A percentile compares a stretch with the other conserved stretches of the same genome.
phyloP scores from a whole-genome alignment of 2,888 invertebrate species.

The Trichopria drosophilae region DNA sequence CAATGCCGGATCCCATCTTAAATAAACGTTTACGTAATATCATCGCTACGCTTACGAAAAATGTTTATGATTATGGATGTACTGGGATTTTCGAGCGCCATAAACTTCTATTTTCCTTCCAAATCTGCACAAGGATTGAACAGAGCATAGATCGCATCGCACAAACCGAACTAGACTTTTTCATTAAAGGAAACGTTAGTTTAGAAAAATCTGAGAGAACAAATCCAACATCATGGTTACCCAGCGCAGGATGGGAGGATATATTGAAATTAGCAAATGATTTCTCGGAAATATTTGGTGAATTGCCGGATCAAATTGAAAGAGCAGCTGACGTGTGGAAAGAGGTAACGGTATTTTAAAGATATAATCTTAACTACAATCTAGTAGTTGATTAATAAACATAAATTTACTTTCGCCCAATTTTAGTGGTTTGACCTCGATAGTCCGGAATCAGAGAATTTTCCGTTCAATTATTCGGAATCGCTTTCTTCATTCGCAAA shows the following conservation, averaged over 20 bases:
- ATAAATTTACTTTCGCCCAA: background rate
- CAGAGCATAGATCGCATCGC: slow-evolving; percentile 67
- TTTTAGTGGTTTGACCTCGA: slow-evolving; percentile 83
- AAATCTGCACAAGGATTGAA: slow-evolving; percentile 83
- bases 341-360: slow-evolving; percentile 60
- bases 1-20: slow-evolving; percentile 80
- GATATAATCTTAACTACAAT: background rate
- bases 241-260: slow-evolving; percentile 80
- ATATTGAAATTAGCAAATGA: slow-evolving; percentile 72
- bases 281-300: slow-evolving; percentile 69
- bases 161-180: slow-evolving; percentile 82
- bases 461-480: slow-evolving; percentile 74
- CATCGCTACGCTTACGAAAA: slow-evolving; percentile 81
- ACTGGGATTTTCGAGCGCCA: slow-evolving; percentile 91
- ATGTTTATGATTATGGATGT: slow-evolving; percentile 89
- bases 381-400: slow-evolving; percentile 5
- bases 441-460: slow-evolving; percentile 72
- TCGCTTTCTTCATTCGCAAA: slow-evolving; percentile 68
- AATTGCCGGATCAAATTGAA: slow-evolving; percentile 63
- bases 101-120: slow-evolving; percentile 87
- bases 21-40: slow-evolving; percentile 77
- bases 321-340: slow-evolving; percentile 70
- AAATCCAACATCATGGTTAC: slow-evolving; percentile 75
- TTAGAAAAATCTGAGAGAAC: slow-evolving; percentile 71
- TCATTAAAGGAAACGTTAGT: slow-evolving; percentile 82